phyloP scores from a whole-genome alignment of 1,140 invertebrate genomes.

The Planococcus citri region DNA sequence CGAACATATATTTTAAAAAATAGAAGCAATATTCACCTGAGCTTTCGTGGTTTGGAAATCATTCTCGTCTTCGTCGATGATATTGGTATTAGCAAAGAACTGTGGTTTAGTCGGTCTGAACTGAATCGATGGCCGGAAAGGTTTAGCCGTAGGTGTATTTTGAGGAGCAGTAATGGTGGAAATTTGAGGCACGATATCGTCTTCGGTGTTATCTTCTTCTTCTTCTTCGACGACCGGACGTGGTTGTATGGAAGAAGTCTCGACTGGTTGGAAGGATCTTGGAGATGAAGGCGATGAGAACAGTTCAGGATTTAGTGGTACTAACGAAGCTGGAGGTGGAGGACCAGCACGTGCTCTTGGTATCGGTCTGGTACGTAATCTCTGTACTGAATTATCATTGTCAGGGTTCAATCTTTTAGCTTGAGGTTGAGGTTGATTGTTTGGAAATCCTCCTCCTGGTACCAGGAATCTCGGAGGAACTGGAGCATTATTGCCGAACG shows the following conservation, averaged over 20 bases:
- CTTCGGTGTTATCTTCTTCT: not conserved
- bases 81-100: not conserved
- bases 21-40: not conserved
- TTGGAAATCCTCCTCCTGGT: not conserved
- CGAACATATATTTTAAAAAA: not conserved
- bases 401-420: not conserved
- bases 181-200: not conserved
- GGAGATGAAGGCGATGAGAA: not conserved
- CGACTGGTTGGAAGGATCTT: not conserved
- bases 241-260: not conserved
- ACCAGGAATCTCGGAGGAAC: constrained; percentile 6
- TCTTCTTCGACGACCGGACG: not conserved
- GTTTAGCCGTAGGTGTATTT: not conserved
- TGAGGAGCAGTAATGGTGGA: not conserved
- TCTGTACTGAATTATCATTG: not conserved
- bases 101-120: not conserved
- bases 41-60: not conserved
- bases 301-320: not conserved
- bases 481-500: not conserved
- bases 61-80: constrained; percentile 8
- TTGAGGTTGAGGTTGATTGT: not conserved
- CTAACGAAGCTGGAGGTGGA: not conserved
- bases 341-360: not conserved
- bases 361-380: not conserved
- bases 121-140: not conserved